Percentiles rank a stretch among this genome's conserved stretches.
Conservation (phyloP, 2,888 invertebrate species). For the Heteromurus nitidus region DNA sequence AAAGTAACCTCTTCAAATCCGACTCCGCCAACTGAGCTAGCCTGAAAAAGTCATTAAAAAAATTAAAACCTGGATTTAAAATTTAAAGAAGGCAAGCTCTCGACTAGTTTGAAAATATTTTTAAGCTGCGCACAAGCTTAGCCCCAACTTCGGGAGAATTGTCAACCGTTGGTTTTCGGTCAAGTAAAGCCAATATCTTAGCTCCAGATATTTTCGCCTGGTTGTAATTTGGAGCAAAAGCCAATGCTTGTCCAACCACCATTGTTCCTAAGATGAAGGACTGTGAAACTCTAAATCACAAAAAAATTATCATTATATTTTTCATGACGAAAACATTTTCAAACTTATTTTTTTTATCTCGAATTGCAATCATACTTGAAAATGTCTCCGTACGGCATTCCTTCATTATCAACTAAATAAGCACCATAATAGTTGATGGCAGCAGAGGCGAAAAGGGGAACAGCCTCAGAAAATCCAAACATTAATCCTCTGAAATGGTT, state of each 20-base stretch:
- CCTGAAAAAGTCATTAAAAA: background rate
- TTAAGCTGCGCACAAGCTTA: background rate
- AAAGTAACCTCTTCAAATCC: constrained; percentile 77
- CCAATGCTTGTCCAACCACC: constrained; percentile 83
- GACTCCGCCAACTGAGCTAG: constrained; percentile 75
- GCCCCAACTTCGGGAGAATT: constrained; percentile 74
- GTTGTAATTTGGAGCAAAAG: constrained; percentile 85
- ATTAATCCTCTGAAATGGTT: constrained; percentile 74
- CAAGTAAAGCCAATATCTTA: constrained; percentile 81
- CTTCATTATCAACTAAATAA: constrained; percentile 74
- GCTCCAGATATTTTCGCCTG: constrained; percentile 84
- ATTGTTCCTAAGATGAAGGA: constrained; percentile 85
- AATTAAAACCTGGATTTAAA: background rate
- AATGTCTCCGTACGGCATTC: constrained; percentile 74
- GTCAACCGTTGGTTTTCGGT: constrained; percentile 78
- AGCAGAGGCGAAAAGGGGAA: constrained; percentile 75
- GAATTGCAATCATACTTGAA: constrained; percentile 74
- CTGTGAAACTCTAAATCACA: constrained; percentile 81
- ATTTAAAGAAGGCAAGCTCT: background rate
- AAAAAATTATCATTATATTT: background rate
- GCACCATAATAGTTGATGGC: constrained; percentile 75
- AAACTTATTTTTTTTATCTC: background rate
- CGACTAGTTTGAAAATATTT: background rate
- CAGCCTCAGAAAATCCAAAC: constrained; percentile 75
- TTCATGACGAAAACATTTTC: background rate